A percentile compares a stretch with the other conserved stretches of the same genome.
Conservation (phyloP, 1,140 invertebrate species). For the Temnothorax longispinosus region DNA sequence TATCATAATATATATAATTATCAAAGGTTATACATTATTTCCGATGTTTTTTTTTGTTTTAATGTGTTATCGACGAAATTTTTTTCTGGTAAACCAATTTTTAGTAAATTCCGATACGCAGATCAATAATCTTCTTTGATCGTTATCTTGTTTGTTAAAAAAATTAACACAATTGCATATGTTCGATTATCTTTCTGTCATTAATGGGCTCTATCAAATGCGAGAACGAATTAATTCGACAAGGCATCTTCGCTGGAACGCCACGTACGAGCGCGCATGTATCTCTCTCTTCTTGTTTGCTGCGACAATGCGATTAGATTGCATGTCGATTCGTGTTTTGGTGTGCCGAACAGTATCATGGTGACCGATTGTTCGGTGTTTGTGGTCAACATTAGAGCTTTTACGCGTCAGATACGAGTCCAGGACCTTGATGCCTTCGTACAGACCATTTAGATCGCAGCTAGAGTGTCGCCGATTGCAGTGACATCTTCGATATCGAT, state of each 20-base stretch:
- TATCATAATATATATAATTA: background rate
- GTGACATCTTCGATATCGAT: background rate
- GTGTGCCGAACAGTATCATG: constrained; percentile 77
- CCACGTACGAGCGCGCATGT: constrained; percentile 64
- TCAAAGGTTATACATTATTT: background rate
- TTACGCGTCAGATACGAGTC: constrained; percentile 77
- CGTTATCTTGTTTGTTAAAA: background rate
- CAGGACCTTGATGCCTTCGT: constrained; percentile 78
- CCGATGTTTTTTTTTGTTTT: background rate
- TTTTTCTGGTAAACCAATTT: background rate
- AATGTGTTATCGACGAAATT: background rate
- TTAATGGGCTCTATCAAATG: too few relatives aligned
- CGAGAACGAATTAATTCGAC: constrained; percentile 57
- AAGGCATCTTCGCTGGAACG: constrained; percentile 72
- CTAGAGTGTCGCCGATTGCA: constrained; percentile 54
- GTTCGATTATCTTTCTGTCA: too few relatives aligned
- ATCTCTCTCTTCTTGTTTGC: constrained; percentile 18
- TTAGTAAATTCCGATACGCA: background rate
- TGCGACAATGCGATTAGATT: constrained; percentile 10
- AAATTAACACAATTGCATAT: background rate
- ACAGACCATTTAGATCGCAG: constrained; percentile 78
- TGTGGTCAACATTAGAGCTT: background rate
- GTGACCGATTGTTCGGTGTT: constrained; percentile 59
- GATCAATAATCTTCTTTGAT: too few relatives aligned
- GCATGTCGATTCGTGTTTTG: constrained; percentile 62